Base-by-base conservation (phyloP, 2,888 invertebrate genomes). In the Sphaeridia pumilis region DNA sequence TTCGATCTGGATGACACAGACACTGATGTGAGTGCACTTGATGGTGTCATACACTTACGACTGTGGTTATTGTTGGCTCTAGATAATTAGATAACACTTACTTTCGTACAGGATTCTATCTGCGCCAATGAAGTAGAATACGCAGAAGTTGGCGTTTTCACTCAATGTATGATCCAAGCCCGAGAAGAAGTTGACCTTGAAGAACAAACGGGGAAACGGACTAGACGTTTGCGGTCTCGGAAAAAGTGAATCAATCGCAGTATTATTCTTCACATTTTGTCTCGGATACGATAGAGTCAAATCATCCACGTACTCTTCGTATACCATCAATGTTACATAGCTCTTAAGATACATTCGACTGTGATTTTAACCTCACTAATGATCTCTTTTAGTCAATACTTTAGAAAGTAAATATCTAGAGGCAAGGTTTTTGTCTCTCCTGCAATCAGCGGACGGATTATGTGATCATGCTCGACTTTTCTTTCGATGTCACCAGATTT, bases 101-200 rank as follows among this genome's bases (percentile, higher is more conserved):
- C 34, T 34, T 28, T 43, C 47, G 41, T 49, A 7, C 44, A 81
- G 79, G 81, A 81, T 67, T 79, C 80, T 42, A 81, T 82, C 68
- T 80, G 80, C 67, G 77, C 76, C 22, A 79, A 81, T 65, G 75
- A 77, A 27, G 76, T 61, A 1, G 62, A 64, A n/a, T 63, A 54
- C 43, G 43, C 46, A n/a, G 61, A 61, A 4, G 52, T 58, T 10
- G 64, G 64, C 7, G 56, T 52, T 17, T 64, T 57, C 25, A 64
- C 64, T 3, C 64, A 64, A 46, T 57, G 57, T 3, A 64, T 64
- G 64, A 57, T 54, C 44, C 49, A 44, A 25, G 64, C 64, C 2
- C 53, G 55, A 28, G 31, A 49, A 7, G 56, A 60, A 21, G 10
- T 64, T 5, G 26, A 41, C 2, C 36, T 25, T 21, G 56, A 51